phyloP scores from a whole-genome alignment of 2,113 vertebrate genomes.

The Lutjanus erythropterus region DNA sequence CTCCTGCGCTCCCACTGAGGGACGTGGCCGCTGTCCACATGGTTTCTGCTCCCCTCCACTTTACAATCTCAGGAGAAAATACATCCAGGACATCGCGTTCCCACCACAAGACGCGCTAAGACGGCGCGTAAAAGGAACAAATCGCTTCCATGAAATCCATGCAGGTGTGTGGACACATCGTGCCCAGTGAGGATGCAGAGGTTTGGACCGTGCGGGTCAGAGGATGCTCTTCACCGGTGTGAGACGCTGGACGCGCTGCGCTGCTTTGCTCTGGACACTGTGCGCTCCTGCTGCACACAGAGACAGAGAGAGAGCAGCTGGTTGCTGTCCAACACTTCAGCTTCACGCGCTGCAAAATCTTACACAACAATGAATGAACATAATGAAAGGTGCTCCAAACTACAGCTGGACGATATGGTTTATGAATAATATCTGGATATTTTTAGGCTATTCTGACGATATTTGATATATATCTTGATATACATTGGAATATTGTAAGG shows the following conservation, averaged over 20 bases:
- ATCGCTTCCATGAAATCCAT: slow-evolving; percentile 22
- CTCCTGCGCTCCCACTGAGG: slow-evolving; percentile 20
- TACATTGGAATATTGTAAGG: no score
- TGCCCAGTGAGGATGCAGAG: background rate
- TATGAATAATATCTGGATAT: no score
- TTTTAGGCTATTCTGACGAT: no score
- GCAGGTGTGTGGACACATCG: slow-evolving; percentile 54
- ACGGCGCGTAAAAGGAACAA: slow-evolving; percentile 8
- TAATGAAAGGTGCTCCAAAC: background rate
- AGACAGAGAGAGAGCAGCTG: background rate
- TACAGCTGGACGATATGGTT: no score
- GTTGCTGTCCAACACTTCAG: background rate
- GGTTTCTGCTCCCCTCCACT: slow-evolving; percentile 42
- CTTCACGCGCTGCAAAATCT: background rate
- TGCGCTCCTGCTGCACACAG: background rate
- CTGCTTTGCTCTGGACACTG: background rate
- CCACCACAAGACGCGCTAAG: slow-evolving; percentile 36
- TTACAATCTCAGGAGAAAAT: slow-evolving; percentile 51
- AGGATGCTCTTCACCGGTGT: background rate
- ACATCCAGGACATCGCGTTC: slow-evolving; percentile 71
- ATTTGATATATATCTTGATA: no score
- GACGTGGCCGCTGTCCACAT: slow-evolving; percentile 66
- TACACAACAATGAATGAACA: background rate
- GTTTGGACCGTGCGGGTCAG: background rate
- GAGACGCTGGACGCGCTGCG: slow-evolving; percentile 11